These are phyloP conservation scores for Zaprionus tsacasi DNA, from an alignment of 1,140 invertebrate genomes.

Conservation along the genomic window DNA sequence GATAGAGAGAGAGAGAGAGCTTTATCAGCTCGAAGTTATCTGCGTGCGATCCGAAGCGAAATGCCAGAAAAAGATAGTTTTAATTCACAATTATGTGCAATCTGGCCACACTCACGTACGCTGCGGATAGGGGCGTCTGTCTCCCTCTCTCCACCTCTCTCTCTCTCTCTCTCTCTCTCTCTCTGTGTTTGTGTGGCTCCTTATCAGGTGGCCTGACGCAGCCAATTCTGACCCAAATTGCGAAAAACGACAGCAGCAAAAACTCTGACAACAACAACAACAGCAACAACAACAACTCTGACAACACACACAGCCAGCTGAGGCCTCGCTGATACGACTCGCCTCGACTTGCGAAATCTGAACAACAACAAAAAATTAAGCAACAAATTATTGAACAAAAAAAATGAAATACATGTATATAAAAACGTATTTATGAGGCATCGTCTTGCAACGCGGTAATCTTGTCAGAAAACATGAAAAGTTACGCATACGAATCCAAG, in stretches of 20 bases:
- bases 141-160: too few relatives aligned
- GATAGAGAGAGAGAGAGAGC: too few relatives aligned
- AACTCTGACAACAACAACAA: conserved; percentile 15
- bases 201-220: conserved; percentile 70
- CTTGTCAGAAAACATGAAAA: conserved; percentile 44
- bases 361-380: conserved; percentile 64
- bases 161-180: not conserved
- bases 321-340: conserved; percentile 58
- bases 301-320: conserved; percentile 18
- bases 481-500: conserved; percentile 6
- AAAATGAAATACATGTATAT: not conserved
- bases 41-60: conserved; percentile 10
- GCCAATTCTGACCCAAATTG: conserved; percentile 78
- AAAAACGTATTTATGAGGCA: conserved; percentile 32
- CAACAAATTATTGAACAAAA: conserved; percentile 80
- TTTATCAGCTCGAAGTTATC: conserved; percentile 15
- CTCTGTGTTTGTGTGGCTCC: conserved; percentile 16
- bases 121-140: conserved; percentile 3
- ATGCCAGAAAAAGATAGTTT: conserved; percentile 34
- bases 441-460: conserved; percentile 48
- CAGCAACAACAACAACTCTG: conserved; percentile 29
- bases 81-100: conserved; percentile 37
- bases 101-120: conserved; percentile 13
- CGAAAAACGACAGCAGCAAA: conserved; percentile 46
- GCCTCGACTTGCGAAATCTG: conserved; percentile 64